phyloP scores from a whole-genome alignment of 92 coral and sea anemone genomes.

The Plumapathes pennacea region DNA sequence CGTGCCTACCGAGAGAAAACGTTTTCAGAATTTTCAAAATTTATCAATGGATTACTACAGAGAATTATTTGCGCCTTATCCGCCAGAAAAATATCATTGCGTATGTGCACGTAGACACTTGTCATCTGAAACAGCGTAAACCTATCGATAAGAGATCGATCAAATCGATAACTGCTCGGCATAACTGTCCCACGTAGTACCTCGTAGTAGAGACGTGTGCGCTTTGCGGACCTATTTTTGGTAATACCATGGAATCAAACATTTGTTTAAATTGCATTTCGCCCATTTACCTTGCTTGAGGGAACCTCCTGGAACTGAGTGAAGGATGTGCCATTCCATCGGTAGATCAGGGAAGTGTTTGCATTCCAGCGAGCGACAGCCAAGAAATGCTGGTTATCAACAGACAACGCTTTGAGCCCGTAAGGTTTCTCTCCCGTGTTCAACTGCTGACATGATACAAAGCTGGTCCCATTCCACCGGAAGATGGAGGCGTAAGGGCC shows the following conservation, averaged over 20 bases:
- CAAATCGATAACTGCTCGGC: no score
- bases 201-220: no score
- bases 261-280: neutral
- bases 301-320: conserved; percentile 77
- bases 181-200: no score
- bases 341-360: conserved; percentile 64
- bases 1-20: conserved; percentile 80
- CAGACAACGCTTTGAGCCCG: conserved; percentile 66
- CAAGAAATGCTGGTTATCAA: conserved; percentile 61
- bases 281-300: conserved; percentile 70
- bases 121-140: no score
- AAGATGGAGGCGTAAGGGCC: conserved; percentile 70
- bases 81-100: no score
- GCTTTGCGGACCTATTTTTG: no score
- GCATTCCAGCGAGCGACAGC: conserved; percentile 83
- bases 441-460: conserved; percentile 51
- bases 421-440: conserved; percentile 76
- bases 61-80: no score
- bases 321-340: conserved; percentile 87
- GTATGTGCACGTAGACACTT: no score
- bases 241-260: no score
- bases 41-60: no score
- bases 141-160: no score
- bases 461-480: conserved; percentile 87
- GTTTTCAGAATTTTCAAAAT: no score